These are phyloP conservation scores for Tringa solitaria DNA, from an alignment of 2,113 vertebrate species.

Conservation along the genomic window DNA sequence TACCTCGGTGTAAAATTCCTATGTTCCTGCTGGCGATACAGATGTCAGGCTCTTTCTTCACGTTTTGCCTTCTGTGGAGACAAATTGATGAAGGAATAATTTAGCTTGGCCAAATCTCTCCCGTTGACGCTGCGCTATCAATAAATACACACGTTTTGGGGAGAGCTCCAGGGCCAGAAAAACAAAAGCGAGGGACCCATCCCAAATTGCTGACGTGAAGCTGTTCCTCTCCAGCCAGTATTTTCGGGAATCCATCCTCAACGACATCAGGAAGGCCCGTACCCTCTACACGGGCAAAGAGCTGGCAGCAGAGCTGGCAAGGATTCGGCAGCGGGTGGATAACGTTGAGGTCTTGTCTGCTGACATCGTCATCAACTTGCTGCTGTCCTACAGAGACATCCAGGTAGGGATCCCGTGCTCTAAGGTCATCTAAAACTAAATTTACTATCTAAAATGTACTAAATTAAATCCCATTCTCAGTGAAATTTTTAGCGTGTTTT, in stretches of 20 bases:
- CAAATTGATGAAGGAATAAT: not conserved
- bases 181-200: not conserved
- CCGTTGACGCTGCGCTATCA: not conserved
- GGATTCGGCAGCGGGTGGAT: slow-evolving; percentile 93
- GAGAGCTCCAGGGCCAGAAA: not conserved
- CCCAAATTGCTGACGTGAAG: not conserved
- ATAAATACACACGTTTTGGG: not conserved
- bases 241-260: slow-evolving; percentile 92
- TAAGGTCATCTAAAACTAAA: not conserved
- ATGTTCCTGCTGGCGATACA: not conserved
- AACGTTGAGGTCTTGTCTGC: slow-evolving; percentile 95
- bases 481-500: not conserved
- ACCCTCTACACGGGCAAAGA: slow-evolving; percentile 89
- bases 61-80: not conserved
- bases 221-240: slow-evolving; percentile 83
- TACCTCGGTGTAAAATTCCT: not conserved
- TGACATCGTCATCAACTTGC: slow-evolving; percentile 95
- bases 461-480: not conserved
- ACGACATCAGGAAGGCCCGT: slow-evolving; percentile 93
- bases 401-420: slow-evolving; percentile 78
- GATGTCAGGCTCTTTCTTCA: not conserved
- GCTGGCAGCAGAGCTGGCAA: slow-evolving; percentile 87
- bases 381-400: slow-evolving; percentile 96
- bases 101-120: not conserved
- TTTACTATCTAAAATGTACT: not conserved